phyloP scores from a whole-genome alignment of 2,113 vertebrate genomes.

The Alouatta palliata region DNA sequence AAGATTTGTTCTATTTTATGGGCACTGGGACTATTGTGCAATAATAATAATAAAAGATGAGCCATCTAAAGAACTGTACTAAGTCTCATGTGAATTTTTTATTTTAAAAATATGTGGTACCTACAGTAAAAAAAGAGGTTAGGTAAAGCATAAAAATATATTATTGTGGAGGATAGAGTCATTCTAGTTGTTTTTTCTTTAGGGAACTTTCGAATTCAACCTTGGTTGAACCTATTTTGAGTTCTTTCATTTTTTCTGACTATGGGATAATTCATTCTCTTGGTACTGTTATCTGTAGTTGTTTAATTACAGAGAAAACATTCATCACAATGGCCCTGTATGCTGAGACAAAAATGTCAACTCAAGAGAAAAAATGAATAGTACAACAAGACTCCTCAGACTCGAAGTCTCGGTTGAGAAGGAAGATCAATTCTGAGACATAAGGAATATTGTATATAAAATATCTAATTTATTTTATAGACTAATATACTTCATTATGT shows the following conservation, averaged over 20 bases:
- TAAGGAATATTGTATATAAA: background rate
- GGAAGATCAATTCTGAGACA: background rate
- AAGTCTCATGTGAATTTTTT: conserved; percentile 60
- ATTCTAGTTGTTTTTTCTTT: background rate
- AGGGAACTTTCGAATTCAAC: conserved; percentile 35
- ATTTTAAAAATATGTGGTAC: conserved; percentile 56
- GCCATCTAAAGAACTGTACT: conserved; percentile 40
- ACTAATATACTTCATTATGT: background rate
- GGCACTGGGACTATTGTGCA: conserved; percentile 52
- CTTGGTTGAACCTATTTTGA: conserved; percentile 45
- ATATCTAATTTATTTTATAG: background rate
- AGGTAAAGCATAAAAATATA: conserved; percentile 57
- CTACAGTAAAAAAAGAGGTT: conserved; percentile 32
- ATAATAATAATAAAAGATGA: conserved; percentile 69
- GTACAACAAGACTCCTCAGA: background rate
- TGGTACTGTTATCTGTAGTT: conserved; percentile 1
- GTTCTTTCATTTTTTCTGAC: conserved; percentile 6
- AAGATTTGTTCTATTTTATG: conserved; percentile 68
- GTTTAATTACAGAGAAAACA: conserved; percentile 49
- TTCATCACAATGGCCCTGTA: background rate
- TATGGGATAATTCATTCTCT: background rate
- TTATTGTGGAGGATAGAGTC: conserved; percentile 30
- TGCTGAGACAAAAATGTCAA: conserved; percentile 33
- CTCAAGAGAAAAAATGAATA: conserved; percentile 8
- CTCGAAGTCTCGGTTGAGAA: background rate